Conservation (phyloP, 1,140 invertebrate species). For the Mycetomoellerius zeteki region DNA sequence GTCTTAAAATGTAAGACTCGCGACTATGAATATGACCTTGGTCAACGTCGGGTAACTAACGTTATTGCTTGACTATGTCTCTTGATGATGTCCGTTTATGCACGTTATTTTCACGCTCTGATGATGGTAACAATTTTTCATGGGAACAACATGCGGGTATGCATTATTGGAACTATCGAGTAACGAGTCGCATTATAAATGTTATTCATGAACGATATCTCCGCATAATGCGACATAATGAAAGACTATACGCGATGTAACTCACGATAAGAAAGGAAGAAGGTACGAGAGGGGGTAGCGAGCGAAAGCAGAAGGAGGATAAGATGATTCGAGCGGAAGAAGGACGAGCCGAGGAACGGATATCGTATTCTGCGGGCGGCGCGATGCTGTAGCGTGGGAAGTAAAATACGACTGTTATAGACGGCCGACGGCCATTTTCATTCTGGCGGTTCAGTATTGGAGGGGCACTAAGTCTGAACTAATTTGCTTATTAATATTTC, state of each 20-base stretch:
- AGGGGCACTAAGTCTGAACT: constrained; percentile 81
- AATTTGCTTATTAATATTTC: constrained; percentile 86
- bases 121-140: constrained; percentile 48
- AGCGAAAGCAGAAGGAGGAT: neutral
- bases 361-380: constrained; percentile 71
- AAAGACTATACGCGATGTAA: neutral
- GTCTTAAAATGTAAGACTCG: too few species aligned
- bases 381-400: constrained; percentile 79
- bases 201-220: constrained; percentile 22
- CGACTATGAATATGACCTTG: too few species aligned
- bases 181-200: constrained; percentile 38
- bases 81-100: neutral
- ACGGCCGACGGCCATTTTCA: constrained; percentile 79
- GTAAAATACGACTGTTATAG: constrained; percentile 82
- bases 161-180: neutral
- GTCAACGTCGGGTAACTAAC: neutral
- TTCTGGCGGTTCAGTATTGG: constrained; percentile 76
- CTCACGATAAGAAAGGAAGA: neutral
- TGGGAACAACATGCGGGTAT: constrained; percentile 33
- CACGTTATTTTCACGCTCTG: constrained; percentile 36
- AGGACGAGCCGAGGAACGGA: constrained; percentile 67
- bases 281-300: neutral
- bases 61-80: neutral
- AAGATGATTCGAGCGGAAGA: constrained; percentile 43
- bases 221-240: constrained; percentile 1